These are phyloP conservation scores for Pitangus sulphuratus DNA, from an alignment of 2,797 vertebrate genomes.

Conservation along the genomic window DNA sequence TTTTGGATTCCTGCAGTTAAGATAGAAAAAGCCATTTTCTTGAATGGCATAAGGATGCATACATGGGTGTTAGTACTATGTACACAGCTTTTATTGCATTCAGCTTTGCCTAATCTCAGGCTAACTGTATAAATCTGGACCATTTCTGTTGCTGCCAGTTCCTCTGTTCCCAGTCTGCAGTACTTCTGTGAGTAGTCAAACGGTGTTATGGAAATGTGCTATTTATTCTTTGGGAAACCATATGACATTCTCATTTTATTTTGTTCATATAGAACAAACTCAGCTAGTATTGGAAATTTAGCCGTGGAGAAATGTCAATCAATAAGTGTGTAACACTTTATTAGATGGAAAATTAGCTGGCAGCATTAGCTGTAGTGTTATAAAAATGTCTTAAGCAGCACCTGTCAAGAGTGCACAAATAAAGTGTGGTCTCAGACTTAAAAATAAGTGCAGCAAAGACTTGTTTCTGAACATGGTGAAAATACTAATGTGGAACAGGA, in stretches of 20 bases:
- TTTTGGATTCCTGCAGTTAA: background rate
- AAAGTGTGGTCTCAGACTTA: background rate
- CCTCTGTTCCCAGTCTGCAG: background rate
- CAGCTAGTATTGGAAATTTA: conserved; percentile 13
- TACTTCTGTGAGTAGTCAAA: background rate
- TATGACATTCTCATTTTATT: conserved; percentile 45
- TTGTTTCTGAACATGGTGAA: background rate
- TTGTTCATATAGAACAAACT: conserved; percentile 32
- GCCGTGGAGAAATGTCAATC: conserved; percentile 25
- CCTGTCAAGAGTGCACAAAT: background rate
- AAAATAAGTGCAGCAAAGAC: background rate
- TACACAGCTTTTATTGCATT: background rate
- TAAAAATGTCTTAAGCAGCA: conserved; percentile 28
- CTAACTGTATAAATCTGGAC: background rate
- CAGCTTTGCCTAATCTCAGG: background rate
- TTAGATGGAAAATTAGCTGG: conserved; percentile 18
- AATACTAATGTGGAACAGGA: background rate
- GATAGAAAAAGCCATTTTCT: background rate
- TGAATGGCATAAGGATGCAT: background rate
- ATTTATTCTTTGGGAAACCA: conserved; percentile 18
- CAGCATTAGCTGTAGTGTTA: background rate
- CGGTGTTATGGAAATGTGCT: background rate
- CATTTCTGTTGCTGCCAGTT: background rate
- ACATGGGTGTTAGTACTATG: background rate
- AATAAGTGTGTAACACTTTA: conserved; percentile 27